phyloP scores from a whole-genome alignment of 2,113 vertebrate genomes.

The Heptranchias perlo region DNA sequence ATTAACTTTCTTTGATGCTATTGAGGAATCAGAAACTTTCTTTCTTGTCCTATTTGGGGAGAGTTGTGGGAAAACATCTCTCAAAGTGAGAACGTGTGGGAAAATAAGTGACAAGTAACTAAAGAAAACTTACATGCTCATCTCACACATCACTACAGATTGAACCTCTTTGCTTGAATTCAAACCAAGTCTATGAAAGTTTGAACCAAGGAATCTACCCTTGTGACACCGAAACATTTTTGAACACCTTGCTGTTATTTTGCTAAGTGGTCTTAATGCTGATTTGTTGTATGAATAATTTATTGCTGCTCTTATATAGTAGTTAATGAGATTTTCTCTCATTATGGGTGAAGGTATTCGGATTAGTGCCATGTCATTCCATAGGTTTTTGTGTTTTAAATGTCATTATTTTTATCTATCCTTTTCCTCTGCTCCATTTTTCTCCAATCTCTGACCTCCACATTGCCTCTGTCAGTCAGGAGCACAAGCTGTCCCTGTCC shows the following conservation, averaged over 20 bases:
- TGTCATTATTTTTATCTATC: neutral
- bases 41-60: neutral
- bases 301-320: neutral
- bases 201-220: neutral
- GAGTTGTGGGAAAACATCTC: neutral
- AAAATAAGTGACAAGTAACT: neutral
- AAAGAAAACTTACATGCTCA: neutral
- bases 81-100: neutral
- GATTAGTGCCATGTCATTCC: neutral
- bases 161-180: neutral
- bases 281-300: conserved; percentile 2
- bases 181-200: neutral
- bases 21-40: neutral
- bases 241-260: neutral
- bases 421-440: neutral
- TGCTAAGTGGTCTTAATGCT: neutral
- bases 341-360: neutral
- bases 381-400: neutral
- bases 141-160: neutral
- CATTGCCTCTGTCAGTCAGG: neutral
- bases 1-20: neutral
- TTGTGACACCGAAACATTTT: neutral
- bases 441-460: neutral
- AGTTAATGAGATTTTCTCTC: neutral
- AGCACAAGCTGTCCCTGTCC: neutral